A percentile compares a stretch with the other conserved stretches of the same genome.
Evolutionary conservation across 2,888 invertebrate genomes (phyloP).

Genomic region (Athalia cordata): DNA sequence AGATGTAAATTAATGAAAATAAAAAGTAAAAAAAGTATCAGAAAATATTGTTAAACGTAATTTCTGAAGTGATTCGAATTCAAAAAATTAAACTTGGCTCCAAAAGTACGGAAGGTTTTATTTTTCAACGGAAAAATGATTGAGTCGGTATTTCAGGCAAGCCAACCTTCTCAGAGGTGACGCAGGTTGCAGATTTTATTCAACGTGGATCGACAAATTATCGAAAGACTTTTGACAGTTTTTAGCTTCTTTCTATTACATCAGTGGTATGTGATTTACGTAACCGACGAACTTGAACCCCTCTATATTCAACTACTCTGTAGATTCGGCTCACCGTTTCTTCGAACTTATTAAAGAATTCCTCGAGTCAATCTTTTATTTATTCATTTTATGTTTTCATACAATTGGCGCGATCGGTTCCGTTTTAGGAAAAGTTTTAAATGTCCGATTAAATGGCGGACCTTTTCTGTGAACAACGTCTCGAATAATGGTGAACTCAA

Average conservation of each 20-base stretch:
- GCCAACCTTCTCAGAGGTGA: neutral
- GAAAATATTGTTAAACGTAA: neutral
- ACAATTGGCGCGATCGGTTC: no score
- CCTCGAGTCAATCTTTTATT: no score
- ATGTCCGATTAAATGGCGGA: neutral
- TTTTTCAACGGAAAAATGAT: no score
- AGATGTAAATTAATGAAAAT: conserved; percentile 65
- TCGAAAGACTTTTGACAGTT: neutral
- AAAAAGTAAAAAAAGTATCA: conserved; percentile 2
- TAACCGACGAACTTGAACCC: no score
- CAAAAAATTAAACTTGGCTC: neutral
- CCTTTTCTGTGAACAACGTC: neutral
- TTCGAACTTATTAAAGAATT: no score
- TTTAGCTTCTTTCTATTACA: no score
- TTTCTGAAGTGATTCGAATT: neutral
- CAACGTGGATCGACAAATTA: no score
- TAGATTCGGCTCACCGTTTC: no score
- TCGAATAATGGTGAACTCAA: neutral
- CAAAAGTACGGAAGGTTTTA: neutral
- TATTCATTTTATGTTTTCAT: no score
- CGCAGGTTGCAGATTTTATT: conserved; percentile 1
- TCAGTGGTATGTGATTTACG: no score
- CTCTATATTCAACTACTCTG: no score
- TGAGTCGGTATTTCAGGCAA: neutral
- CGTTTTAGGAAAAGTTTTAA: no score